Percentiles rank a stretch among this genome's conserved stretches.
Conservation (phyloP, 2,888 invertebrate species). For the Hemistola chrysoprasaria region DNA sequence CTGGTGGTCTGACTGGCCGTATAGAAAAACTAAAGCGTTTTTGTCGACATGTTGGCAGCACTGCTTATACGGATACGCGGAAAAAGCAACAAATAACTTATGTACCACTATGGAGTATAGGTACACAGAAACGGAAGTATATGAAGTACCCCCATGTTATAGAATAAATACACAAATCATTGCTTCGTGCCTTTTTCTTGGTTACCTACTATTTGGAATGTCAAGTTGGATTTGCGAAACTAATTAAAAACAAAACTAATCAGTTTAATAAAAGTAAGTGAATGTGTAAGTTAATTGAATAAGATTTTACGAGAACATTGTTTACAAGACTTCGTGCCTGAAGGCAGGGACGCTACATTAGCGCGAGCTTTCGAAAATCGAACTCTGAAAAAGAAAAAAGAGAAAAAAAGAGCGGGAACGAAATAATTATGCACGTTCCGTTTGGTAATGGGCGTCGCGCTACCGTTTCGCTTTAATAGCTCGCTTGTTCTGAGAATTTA, state of each 20-base stretch:
- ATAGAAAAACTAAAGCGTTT: conserved; percentile 50
- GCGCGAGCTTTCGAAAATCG: conserved; percentile 72
- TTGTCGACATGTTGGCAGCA: conserved; percentile 36
- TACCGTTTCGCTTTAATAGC: conserved; percentile 80
- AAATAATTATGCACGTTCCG: conserved; percentile 82
- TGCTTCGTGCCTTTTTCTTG: background rate
- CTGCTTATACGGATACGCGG: conserved; percentile 24
- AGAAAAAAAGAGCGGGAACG: conserved; percentile 77
- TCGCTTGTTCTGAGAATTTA: conserved; percentile 80
- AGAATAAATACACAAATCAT: too few species aligned
- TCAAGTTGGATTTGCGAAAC: conserved; percentile 26
- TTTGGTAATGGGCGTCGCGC: conserved; percentile 78
- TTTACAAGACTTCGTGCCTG: conserved; percentile 74
- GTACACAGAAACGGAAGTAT: too few species aligned
- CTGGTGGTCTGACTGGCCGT: conserved; percentile 63
- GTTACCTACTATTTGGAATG: conserved; percentile 52
- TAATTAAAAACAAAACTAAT: conserved; percentile 50
- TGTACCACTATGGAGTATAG: too few species aligned
- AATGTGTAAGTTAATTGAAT: conserved; percentile 67
- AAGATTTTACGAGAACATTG: conserved; percentile 78
- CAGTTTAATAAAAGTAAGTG: conserved; percentile 57
- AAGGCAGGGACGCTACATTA: conserved; percentile 71
- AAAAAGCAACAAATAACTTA: conserved; percentile 10
- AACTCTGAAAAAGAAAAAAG: conserved; percentile 67
- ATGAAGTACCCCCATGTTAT: background rate